Conservation (phyloP, 2,888 invertebrate species). For the Drosophila kambysellisi region DNA sequence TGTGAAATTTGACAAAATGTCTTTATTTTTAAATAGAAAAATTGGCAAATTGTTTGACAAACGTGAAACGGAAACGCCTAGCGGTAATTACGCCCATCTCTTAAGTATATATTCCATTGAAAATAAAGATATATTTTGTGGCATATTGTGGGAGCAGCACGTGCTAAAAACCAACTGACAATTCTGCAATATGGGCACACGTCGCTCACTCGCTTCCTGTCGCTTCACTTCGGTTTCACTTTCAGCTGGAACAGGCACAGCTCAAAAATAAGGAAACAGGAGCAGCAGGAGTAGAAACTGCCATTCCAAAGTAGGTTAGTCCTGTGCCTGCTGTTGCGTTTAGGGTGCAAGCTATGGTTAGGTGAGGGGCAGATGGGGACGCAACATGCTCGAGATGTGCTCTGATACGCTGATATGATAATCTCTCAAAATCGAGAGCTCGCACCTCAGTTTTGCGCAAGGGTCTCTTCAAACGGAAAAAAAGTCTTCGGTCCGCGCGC, state of each 20-base stretch:
- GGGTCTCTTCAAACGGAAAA: slow-evolving; percentile 1
- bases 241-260: slow-evolving; percentile 46
- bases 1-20: slow-evolving; percentile 57
- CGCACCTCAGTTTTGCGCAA: slow-evolving; percentile 78
- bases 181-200: slow-evolving; percentile 50
- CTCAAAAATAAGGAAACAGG: background rate
- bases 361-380: background rate
- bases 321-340: slow-evolving; percentile 56
- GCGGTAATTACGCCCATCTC: slow-evolving; percentile 41
- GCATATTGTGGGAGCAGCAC: slow-evolving; percentile 22
- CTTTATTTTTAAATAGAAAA: slow-evolving; percentile 76
- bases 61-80: slow-evolving; percentile 43
- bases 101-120: slow-evolving; percentile 19
- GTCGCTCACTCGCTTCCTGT: slow-evolving; percentile 66
- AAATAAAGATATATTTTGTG: slow-evolving; percentile 11
- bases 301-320: slow-evolving; percentile 58
- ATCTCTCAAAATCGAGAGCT: slow-evolving; percentile 81
- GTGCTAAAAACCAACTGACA: slow-evolving; percentile 25
- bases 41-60: slow-evolving; percentile 50
- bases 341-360: slow-evolving; percentile 53
- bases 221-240: slow-evolving; percentile 69
- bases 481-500: slow-evolving; percentile 47
- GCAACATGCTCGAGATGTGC: slow-evolving; percentile 55
- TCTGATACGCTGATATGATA: slow-evolving; percentile 66
- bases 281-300: slow-evolving; percentile 10